Evolutionary conservation across 2,888 invertebrate species (phyloP), one percentile per base, ranked within the genome.

Genomic region (Pterobdella sp.): DNA sequence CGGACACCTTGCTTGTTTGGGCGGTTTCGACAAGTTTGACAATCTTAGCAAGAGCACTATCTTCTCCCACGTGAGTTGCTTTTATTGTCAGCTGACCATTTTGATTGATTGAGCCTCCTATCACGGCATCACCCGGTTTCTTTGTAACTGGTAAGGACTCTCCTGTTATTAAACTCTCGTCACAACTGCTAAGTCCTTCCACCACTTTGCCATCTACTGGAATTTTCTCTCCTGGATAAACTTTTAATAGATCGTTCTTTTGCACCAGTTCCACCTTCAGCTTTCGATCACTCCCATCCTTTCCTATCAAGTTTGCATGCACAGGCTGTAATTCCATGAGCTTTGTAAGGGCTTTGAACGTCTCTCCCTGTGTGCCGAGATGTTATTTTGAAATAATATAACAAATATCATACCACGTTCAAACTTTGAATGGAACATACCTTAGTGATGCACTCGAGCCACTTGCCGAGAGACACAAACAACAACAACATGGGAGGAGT

Each of bases 401-500:
- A n/a, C n/a, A n/a, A n/a, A n/a, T n/a, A n/a, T n/a, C n/a, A n/a
- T n/a, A n/a, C n/a, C 60, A 56, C 60, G 14, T n/a, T 26, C 29
- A 56, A 22, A 26, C 31, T 1, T 10, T 26, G 0, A 22, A 14
- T 1, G 31, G 18, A 35, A 76, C 75, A 70, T 81, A 91, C 91
- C 88, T 98, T 98, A 0, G 97, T 97, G 71, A 97, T 91, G 80
- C 96, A 94, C 83, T 99, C 98, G 77, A 99, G 85, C 97, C 97
- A 98, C 75, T 95, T 85, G 0, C 98, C 98, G 65, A 98, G 85
- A 0, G 95, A 93, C 56, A 99, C 93, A 83, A 99, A 99, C 35
- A 97, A 92, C 65, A 99, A 86, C 77, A 99, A 84, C 98, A 98
- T 99, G 0, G 98, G 98, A 0, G 98, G 95, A 0, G 97, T 97